Conservation (phyloP, 1,140 invertebrate species). For the Leptinotarsa texana region DNA sequence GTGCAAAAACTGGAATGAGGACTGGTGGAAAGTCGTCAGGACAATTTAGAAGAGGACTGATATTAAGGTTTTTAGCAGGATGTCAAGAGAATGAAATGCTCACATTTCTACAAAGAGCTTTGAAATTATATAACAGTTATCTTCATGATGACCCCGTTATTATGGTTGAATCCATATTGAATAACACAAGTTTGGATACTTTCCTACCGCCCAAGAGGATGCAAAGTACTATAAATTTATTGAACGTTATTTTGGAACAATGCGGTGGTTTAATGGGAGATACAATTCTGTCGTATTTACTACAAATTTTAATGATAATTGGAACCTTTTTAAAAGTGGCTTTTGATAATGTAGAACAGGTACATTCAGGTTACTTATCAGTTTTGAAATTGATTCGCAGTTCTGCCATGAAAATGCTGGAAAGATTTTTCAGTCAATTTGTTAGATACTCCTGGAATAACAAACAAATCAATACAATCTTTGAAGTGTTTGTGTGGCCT, state of each 20-base stretch:
- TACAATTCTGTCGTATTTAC: constrained; percentile 68
- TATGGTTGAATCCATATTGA: constrained; percentile 57
- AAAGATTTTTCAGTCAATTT: constrained; percentile 80
- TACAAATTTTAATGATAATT: constrained; percentile 67
- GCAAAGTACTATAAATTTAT: constrained; percentile 74
- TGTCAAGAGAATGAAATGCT: constrained; percentile 77
- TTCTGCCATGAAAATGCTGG: constrained; percentile 63
- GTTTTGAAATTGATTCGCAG: constrained; percentile 72
- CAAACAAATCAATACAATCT: constrained; percentile 75
- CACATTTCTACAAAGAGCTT: constrained; percentile 81
- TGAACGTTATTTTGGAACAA: constrained; percentile 82
- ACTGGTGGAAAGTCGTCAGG: constrained; percentile 74
- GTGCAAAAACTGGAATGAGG: constrained; percentile 70
- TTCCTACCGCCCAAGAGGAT: constrained; percentile 73
- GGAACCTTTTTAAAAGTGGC: constrained; percentile 66
- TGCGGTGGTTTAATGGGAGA: constrained; percentile 76
- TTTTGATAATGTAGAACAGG: constrained; percentile 59
- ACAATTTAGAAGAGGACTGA: constrained; percentile 70
- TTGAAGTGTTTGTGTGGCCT: constrained; percentile 80
- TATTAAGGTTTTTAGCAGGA: constrained; percentile 84
- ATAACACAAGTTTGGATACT: constrained; percentile 63
- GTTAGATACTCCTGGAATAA: constrained; percentile 73
- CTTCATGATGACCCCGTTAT: constrained; percentile 59
- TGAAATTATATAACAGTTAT: constrained; percentile 71
- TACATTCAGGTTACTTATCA: constrained; percentile 66